phyloP scores from a whole-genome alignment of 2,113 vertebrate species.

The Ptyas mucosa region DNA sequence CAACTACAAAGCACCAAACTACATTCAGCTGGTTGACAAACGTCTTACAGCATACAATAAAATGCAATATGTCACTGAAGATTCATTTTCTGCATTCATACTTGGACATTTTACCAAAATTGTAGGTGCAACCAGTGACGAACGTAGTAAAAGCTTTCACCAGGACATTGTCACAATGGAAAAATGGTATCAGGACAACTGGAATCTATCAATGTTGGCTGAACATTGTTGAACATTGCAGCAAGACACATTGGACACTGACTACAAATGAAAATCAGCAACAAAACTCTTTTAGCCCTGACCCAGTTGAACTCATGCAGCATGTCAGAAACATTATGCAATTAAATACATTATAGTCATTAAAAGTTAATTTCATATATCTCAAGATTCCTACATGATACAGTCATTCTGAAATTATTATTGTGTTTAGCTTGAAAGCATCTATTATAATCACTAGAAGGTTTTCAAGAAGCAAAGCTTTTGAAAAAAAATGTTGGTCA shows the following conservation, averaged over 20 bases:
- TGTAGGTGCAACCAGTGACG: background rate
- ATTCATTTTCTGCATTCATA: background rate
- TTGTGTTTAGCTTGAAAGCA: background rate
- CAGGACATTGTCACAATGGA: background rate
- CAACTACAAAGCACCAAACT: background rate
- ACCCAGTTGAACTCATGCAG: background rate
- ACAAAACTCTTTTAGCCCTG: background rate
- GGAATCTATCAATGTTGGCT: background rate
- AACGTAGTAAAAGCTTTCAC: background rate
- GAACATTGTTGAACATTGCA: background rate
- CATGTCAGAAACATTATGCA: background rate
- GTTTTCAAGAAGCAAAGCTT: background rate
- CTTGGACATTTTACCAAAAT: background rate
- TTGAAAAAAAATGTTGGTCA: background rate
- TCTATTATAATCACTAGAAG: background rate
- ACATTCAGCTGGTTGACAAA: background rate
- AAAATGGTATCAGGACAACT: background rate
- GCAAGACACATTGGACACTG: background rate
- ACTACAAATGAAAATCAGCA: background rate
- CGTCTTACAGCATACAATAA: background rate
- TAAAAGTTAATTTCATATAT: background rate
- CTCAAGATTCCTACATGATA: background rate
- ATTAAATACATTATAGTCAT: background rate
- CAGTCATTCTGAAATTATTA: background rate
- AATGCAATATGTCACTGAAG: background rate